Conservation (phyloP, 2,888 invertebrate species). For the Parnassius mnemosyne region DNA sequence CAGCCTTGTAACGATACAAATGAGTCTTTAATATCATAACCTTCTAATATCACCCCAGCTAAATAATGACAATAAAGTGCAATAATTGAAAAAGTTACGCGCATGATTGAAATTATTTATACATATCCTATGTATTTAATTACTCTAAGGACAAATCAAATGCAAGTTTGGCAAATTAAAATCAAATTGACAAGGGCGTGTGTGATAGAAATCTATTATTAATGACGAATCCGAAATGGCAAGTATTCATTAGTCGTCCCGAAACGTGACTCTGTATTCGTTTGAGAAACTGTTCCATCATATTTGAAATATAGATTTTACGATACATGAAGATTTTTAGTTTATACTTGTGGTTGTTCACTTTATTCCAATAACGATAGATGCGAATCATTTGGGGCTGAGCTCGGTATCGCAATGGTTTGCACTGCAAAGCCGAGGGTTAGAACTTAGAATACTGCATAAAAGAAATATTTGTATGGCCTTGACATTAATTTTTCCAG, state of each 20-base stretch:
- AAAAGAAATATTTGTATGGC: no score
- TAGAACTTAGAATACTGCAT: no score
- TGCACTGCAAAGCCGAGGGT: no score
- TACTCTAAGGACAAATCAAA: slow-evolving; percentile 4
- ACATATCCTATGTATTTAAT: no score
- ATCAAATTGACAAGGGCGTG: slow-evolving; percentile 17
- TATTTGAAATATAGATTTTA: slow-evolving; percentile 43
- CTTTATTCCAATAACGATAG: no score
- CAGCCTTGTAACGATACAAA: no score
- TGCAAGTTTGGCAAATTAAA: slow-evolving; percentile 21
- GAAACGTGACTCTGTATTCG: slow-evolving; percentile 48
- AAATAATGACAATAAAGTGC: slow-evolving; percentile 3
- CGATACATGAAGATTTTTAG: slow-evolving; percentile 9
- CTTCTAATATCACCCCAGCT: not conserved
- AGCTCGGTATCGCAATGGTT: no score
- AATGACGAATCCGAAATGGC: slow-evolving; percentile 53
- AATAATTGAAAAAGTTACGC: slow-evolving; percentile 1
- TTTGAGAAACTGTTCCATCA: slow-evolving; percentile 42
- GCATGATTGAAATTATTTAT: not conserved
- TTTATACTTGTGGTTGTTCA: no score
- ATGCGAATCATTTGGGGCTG: no score
- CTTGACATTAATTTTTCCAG: no score
- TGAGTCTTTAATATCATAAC: no score
- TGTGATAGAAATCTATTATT: slow-evolving; percentile 34
- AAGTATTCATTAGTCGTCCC: slow-evolving; percentile 51